phyloP scores from a whole-genome alignment of 2,888 invertebrate species.

The Eucriotettix oculatus region DNA sequence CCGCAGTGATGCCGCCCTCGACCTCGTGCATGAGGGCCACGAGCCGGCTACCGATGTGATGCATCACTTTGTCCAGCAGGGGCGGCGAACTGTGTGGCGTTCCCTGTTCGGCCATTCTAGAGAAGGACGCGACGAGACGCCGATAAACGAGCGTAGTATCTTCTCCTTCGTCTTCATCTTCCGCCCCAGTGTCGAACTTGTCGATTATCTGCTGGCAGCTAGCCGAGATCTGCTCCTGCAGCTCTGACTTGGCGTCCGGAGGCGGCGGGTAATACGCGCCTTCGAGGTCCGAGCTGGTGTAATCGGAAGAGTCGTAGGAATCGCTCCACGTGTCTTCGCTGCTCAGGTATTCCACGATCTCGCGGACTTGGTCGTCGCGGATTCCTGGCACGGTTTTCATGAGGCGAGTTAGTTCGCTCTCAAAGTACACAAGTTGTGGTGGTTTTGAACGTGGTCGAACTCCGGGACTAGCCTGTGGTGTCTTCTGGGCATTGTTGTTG shows the following conservation, averaged over 20 bases:
- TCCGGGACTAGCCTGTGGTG: slow-evolving; percentile 21
- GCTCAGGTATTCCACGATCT: slow-evolving; percentile 81
- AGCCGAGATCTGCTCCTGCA: slow-evolving; percentile 73
- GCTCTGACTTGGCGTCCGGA: slow-evolving; percentile 13
- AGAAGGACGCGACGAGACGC: slow-evolving; percentile 57
- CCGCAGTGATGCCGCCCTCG: slow-evolving; percentile 39
- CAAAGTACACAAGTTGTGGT: slow-evolving; percentile 74
- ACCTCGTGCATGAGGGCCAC: slow-evolving; percentile 87
- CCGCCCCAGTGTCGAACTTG: slow-evolving; percentile 47
- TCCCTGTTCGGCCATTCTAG: slow-evolving; percentile 52
- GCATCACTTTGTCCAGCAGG: slow-evolving; percentile 78
- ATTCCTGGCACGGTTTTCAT: slow-evolving; percentile 91
- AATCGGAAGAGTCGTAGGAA: slow-evolving; percentile 83
- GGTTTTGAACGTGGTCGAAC: slow-evolving; percentile 45
- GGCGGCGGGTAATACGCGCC: slow-evolving; percentile 43
- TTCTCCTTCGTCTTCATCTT: slow-evolving; percentile 20
- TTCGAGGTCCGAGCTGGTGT: slow-evolving; percentile 76
- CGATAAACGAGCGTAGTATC: slow-evolving; percentile 79
- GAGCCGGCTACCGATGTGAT: slow-evolving; percentile 72
- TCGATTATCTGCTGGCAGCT: slow-evolving; percentile 77
- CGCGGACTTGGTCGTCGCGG: slow-evolving; percentile 75
- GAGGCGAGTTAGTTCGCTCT: slow-evolving; percentile 71
- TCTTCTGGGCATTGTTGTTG: slow-evolving; percentile 17
- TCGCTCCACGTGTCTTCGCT: slow-evolving; percentile 90
- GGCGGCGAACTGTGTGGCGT: slow-evolving; percentile 58